A percentile compares a stretch with the other conserved stretches of the same genome.
Evolutionary conservation across 92 coral and sea anemone genomes (phyloP).

Genomic region (Phenganax marumi): DNA sequence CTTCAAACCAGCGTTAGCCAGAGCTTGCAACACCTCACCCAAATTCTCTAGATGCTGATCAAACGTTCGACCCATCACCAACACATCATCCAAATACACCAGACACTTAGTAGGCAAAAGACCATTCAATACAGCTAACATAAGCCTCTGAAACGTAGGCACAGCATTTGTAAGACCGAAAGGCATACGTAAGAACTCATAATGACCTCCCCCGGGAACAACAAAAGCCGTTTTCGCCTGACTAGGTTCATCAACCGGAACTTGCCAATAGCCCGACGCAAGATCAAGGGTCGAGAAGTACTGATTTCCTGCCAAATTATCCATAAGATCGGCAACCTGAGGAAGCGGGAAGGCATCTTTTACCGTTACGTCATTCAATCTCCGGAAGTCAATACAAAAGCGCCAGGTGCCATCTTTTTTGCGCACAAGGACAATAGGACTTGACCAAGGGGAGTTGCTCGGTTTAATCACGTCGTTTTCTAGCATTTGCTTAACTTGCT

Average conservation of each 20-base stretch:
- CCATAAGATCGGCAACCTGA: conserved; percentile 51
- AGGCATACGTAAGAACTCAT: conserved; percentile 43
- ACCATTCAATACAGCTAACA: background rate
- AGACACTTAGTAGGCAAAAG: too few species aligned
- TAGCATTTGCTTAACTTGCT: background rate
- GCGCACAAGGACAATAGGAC: conserved; percentile 47
- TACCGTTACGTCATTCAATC: conserved; percentile 45
- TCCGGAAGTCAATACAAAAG: conserved; percentile 49
- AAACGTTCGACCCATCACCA: background rate
- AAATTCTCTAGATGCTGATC: background rate
- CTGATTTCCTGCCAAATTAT: conserved; percentile 42
- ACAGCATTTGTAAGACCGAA: conserved; percentile 50
- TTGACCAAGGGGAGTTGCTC: conserved; percentile 54
- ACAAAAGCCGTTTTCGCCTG: conserved; percentile 42
- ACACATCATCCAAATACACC: too few species aligned
- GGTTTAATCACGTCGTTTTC: conserved; percentile 9
- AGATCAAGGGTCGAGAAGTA: conserved; percentile 44
- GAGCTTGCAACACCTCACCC: background rate
- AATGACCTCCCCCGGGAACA: conserved; percentile 42
- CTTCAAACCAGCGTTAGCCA: background rate
- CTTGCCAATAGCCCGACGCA: conserved; percentile 53
- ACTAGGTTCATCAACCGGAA: conserved; percentile 35
- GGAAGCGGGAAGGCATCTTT: conserved; percentile 57
- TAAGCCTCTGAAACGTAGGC: conserved; percentile 46
- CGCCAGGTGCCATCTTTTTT: conserved; percentile 44